These are phyloP conservation scores for Geotrypetes seraphini DNA, from an alignment of 2,797 vertebrate species.

Conservation along the genomic window DNA sequence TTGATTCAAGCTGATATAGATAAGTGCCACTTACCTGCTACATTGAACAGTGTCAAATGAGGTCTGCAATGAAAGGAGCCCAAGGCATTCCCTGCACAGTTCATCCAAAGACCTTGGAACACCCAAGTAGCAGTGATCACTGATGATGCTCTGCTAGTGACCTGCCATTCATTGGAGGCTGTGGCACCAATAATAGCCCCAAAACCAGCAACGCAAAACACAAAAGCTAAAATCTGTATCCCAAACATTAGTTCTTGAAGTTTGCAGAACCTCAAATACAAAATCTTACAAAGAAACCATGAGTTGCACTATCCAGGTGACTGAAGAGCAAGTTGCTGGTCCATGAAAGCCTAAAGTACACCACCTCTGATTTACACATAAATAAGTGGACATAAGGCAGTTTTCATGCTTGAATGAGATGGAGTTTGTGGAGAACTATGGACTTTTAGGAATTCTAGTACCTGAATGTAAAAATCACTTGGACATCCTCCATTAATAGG, in stretches of 20 bases:
- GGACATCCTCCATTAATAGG: no score
- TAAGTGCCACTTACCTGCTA: constrained; percentile 64
- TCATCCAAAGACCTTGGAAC: constrained; percentile 88
- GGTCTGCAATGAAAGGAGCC: constrained; percentile 77
- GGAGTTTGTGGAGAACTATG: constrained; percentile 8
- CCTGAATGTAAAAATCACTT: no score
- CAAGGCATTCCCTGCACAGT: constrained; percentile 82
- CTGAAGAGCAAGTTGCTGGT: constrained; percentile 16
- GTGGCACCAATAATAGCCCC: constrained; percentile 73
- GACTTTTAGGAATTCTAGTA: constrained; percentile 19
- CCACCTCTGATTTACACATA: constrained; percentile 51
- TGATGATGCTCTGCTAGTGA: constrained; percentile 79
- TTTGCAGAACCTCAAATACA: neutral
- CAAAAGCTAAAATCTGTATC: constrained; percentile 73
- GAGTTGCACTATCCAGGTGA: no score
- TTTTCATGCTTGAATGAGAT: constrained; percentile 34
- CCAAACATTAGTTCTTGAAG: constrained; percentile 55
- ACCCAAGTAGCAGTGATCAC: constrained; percentile 92
- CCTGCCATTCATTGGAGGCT: constrained; percentile 81
- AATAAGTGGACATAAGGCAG: constrained; percentile 53
- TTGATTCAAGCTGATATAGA: no score
- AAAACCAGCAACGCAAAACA: constrained; percentile 68
- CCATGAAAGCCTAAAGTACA: constrained; percentile 32
- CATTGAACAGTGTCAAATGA: constrained; percentile 75
- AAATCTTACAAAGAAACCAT: constrained; percentile 2